Evolutionary conservation across 2,113 vertebrate species (phyloP).

Genomic region (Lutjanus erythropterus): DNA sequence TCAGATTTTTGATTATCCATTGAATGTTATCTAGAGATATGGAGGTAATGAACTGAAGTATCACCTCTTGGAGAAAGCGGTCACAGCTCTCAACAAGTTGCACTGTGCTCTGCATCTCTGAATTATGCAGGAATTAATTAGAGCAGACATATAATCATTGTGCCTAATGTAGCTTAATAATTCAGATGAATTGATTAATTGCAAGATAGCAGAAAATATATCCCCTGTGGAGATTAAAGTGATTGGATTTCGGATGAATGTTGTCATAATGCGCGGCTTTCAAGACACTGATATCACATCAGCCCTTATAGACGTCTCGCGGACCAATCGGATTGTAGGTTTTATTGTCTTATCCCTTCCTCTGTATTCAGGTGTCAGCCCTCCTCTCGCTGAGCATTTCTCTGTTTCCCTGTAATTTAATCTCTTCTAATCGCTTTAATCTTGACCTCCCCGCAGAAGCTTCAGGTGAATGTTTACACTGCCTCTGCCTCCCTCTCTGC

Average conservation of each 20-base stretch:
- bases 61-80: background rate
- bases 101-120: conserved; percentile 8
- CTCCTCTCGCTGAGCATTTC: background rate
- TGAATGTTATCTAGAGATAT: background rate
- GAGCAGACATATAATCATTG: conserved; percentile 49
- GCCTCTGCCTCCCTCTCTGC: background rate
- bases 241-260: conserved; percentile 46
- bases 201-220: conserved; percentile 28
- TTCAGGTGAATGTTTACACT: background rate
- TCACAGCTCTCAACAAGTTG: conserved; percentile 17
- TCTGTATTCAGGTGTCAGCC: conserved; percentile 18
- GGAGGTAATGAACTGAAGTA: background rate
- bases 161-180: conserved; percentile 69
- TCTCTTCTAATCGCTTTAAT: conserved; percentile 4
- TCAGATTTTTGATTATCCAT: conserved; percentile 1
- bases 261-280: conserved; percentile 24
- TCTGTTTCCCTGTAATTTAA: conserved; percentile 1
- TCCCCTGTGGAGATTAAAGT: conserved; percentile 27
- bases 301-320: background rate
- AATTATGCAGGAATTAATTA: conserved; percentile 67
- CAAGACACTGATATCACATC: conserved; percentile 14
- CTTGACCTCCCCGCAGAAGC: background rate
- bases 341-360: conserved; percentile 9
- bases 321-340: background rate
- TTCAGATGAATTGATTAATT: conserved; percentile 69